Base-by-base conservation (phyloP, 2,113 vertebrate species). In the Macrotis lagotis region DNA sequence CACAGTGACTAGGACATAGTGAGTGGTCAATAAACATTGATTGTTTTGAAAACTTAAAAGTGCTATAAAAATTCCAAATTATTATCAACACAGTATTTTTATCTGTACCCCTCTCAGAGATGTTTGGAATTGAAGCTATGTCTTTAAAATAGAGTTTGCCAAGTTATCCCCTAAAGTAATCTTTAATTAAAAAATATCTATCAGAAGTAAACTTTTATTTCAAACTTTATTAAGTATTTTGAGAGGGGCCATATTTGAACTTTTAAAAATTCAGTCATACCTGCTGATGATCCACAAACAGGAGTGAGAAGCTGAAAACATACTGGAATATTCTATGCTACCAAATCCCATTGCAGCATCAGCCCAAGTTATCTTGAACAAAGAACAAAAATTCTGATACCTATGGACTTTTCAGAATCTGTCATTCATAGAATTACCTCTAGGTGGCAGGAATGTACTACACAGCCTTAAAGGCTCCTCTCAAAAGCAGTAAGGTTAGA, bases 371-470 rank as follows among this genome's bases (percentile, higher is more conserved):
- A 83, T 6, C 66, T 83, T 44, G 6, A 24, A 83, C 66, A 83
- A 66, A 83, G 66, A 16, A 44, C 19, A 83, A 83, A 44, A 3
- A 24, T 44, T 83, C 66, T 22, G 66, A 8, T 24, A 16, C 90
- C 49, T 24, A 48, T n/a, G n/a, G n/a, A n/a, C 28, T 11, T 31
- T 0, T 51, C 16, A 44, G 88, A 94, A 92, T 50, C 95, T 92
- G 94, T 92, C 0, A 92, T 97, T 95, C 88, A 28, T 0, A 8
- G n/a, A 94, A 37, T 88, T 7, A 95, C 91, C 98, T 97, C 97
- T 98, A 98, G 98, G 94, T 98, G 98, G 98, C 98, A 98, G 98
- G 92, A 97, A 90, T 24, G 96, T 3, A 48, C 97, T 96, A 12
- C 0, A 16, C 51, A 97, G 96, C 28, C 50, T 48, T 44, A 28